phyloP scores from a whole-genome alignment of 2,888 invertebrate species.

The Synanthedon myopaeformis region DNA sequence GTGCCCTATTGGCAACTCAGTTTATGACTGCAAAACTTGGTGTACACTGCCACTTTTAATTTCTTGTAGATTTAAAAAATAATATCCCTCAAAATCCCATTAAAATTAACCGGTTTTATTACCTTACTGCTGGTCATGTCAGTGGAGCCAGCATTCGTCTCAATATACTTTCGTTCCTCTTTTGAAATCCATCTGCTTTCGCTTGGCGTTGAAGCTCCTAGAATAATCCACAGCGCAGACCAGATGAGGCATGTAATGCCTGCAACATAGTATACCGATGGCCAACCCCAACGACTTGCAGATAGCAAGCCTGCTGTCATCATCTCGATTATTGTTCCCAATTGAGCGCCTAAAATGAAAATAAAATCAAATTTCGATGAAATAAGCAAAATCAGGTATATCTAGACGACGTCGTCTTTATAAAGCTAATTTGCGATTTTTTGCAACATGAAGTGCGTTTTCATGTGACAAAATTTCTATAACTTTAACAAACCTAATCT shows the following conservation, averaged over 20 bases:
- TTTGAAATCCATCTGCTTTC: conserved; percentile 71
- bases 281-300: conserved; percentile 80
- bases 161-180: conserved; percentile 79
- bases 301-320: conserved; percentile 79
- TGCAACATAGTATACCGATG: conserved; percentile 81
- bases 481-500: too few species aligned
- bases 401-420: too few species aligned
- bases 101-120: not conserved
- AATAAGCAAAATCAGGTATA: too few species aligned
- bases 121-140: conserved; percentile 19
- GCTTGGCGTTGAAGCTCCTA: conserved; percentile 77
- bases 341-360: conserved; percentile 73
- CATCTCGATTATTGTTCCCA: conserved; percentile 84
- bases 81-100: not conserved
- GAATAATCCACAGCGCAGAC: conserved; percentile 70
- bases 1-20: too few species aligned
- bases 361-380: too few species aligned
- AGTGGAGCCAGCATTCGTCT: conserved; percentile 56
- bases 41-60: not conserved
- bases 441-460: too few species aligned
- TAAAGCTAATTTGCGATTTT: too few species aligned
- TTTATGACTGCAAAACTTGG: too few species aligned
- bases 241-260: conserved; percentile 75
- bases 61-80: not conserved
- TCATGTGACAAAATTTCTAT: too few species aligned